A percentile compares a stretch with the other conserved stretches of the same genome.
Conservation (phyloP, 2,888 invertebrate genomes). For the Tethea ocularis region DNA sequence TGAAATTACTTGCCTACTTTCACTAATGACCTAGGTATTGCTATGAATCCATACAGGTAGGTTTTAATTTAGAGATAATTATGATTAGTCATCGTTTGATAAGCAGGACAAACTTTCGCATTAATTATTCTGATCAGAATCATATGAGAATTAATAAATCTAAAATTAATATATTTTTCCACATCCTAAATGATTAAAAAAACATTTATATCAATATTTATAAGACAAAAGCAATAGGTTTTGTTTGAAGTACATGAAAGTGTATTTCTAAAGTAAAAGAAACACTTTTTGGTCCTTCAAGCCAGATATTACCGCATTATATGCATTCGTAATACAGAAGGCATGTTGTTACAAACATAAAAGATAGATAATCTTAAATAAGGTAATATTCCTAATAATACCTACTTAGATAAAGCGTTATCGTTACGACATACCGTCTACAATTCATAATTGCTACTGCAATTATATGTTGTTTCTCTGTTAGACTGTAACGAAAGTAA, state of each 20-base stretch:
- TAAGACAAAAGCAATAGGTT: neutral
- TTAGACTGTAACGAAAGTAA: neutral
- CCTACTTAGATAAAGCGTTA: neutral
- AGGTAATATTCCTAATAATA: slow-evolving; percentile 1
- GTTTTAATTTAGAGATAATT: no score
- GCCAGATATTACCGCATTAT: neutral
- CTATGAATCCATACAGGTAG: no score
- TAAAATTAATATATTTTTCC: neutral
- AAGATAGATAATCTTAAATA: neutral
- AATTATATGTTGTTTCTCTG: neutral
- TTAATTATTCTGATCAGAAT: neutral
- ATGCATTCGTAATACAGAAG: neutral
- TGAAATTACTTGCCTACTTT: no score
- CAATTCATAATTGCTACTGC: slow-evolving; percentile 1
- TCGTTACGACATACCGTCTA: neutral
- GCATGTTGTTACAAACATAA: neutral
- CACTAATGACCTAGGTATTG: no score
- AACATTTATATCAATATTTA: neutral
- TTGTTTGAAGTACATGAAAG: neutral
- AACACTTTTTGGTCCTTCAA: neutral
- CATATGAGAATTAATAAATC: neutral
- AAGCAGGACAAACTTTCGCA: neutral
- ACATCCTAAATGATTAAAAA: no score
- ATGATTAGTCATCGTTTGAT: neutral
- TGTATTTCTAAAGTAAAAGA: no score